Evolutionary conservation across 2,888 invertebrate genomes (phyloP).

Genomic region (Dryobotodes eremita): DNA sequence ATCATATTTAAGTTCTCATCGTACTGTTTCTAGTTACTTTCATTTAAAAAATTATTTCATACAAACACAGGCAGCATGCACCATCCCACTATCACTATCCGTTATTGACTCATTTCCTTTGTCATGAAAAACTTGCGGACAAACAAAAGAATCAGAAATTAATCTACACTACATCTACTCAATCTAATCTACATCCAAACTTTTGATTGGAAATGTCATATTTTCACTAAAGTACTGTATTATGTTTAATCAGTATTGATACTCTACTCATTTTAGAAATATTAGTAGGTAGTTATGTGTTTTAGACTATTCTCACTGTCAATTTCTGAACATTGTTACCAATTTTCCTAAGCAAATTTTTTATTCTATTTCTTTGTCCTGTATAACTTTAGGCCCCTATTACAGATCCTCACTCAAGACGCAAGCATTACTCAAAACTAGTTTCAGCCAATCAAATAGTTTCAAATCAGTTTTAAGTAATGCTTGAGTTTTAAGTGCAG

Average conservation of each 20-base stretch:
- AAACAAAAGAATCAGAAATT: slow-evolving; percentile 4
- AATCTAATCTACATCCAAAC: no score
- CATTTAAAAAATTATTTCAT: neutral
- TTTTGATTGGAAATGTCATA: neutral
- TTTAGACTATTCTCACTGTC: neutral
- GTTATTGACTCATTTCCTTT: slow-evolving; percentile 14
- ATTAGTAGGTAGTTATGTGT: neutral
- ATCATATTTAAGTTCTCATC: neutral
- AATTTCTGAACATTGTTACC: neutral
- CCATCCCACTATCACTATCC: neutral
- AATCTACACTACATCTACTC: neutral
- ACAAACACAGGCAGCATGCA: neutral
- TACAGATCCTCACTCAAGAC: neutral
- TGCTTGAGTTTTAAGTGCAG: no score
- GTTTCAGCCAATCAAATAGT: no score
- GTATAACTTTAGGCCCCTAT: neutral
- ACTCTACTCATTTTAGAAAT: neutral
- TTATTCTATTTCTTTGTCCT: no score
- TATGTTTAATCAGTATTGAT: no score
- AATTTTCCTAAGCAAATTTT: neutral
- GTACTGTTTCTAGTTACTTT: neutral
- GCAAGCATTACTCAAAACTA: neutral
- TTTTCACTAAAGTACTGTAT: neutral
- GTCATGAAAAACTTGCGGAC: slow-evolving; percentile 6
- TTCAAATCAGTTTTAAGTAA: no score